These are phyloP conservation scores for Takifugu bimaculatus DNA, from an alignment of 2,113 vertebrate genomes.

Conservation along the genomic window DNA sequence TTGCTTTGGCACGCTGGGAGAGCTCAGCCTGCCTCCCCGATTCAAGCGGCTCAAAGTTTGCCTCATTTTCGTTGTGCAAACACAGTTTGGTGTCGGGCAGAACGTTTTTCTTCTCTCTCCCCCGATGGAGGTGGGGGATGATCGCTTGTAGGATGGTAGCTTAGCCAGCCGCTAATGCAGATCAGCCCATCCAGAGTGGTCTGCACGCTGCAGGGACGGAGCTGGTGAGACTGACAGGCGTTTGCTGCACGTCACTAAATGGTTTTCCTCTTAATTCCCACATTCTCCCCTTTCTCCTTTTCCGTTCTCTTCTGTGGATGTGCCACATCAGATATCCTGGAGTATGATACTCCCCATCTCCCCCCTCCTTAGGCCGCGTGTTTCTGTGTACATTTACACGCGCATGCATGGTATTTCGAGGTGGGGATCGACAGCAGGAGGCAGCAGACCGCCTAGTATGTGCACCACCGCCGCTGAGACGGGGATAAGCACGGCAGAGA, in stretches of 20 bases:
- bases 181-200: conserved; percentile 44
- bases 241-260: conserved; percentile 11
- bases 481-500: conserved; percentile 15
- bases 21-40: conserved; percentile 49
- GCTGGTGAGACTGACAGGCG: background rate
- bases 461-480: conserved; percentile 23
- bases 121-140: conserved; percentile 46
- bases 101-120: conserved; percentile 32
- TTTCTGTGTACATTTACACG: conserved; percentile 3
- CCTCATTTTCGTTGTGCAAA: conserved; percentile 69
- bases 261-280: background rate
- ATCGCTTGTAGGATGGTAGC: conserved; percentile 31
- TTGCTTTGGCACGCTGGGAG: conserved; percentile 59
- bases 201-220: conserved; percentile 39
- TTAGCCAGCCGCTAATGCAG: conserved; percentile 19
- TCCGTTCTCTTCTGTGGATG: background rate
- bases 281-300: background rate
- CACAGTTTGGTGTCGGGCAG: conserved; percentile 58
- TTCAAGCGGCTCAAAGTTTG: conserved; percentile 62
- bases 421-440: conserved; percentile 51
- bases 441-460: conserved; percentile 46
- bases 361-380: background rate
- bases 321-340: too few relatives aligned
- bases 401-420: conserved; percentile 12
- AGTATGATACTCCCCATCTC: background rate